These are phyloP conservation scores for Drosophila lacertosa DNA, from an alignment of 1,140 invertebrate species.

Conservation along the genomic window DNA sequence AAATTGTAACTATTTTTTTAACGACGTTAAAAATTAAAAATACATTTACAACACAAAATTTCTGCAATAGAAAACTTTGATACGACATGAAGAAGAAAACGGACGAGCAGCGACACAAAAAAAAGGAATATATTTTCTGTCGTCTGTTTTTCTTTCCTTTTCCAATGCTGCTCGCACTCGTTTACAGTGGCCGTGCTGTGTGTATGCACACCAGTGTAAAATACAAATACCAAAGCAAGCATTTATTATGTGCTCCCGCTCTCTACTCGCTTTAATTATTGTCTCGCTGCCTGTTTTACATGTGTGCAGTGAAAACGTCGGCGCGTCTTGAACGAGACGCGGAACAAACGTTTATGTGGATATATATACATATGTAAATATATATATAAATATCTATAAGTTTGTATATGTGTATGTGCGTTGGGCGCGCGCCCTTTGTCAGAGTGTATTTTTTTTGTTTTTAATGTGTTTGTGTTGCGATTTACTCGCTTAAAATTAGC, in stretches of 20 bases:
- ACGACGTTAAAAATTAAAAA: slow-evolving; percentile 59
- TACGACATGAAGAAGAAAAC: slow-evolving; percentile 83
- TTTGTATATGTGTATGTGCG: slow-evolving; percentile 27
- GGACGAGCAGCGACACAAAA: slow-evolving; percentile 77
- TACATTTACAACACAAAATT: slow-evolving; percentile 76
- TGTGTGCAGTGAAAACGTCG: slow-evolving; percentile 44
- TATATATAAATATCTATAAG: slow-evolving; percentile 10
- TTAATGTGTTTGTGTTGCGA: slow-evolving; percentile 40
- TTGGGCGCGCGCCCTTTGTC: slow-evolving; percentile 52
- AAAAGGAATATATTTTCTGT: slow-evolving; percentile 81
- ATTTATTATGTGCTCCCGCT: slow-evolving; percentile 41
- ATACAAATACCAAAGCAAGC: slow-evolving; percentile 59
- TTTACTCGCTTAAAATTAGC: slow-evolving; percentile 37
- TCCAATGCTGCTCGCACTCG: slow-evolving; percentile 83
- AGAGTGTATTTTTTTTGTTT: slow-evolving; percentile 24
- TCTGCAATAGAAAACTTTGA: slow-evolving; percentile 84
- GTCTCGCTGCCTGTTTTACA: slow-evolving; percentile 24
- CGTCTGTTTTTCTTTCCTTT: slow-evolving; percentile 84
- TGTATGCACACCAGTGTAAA: slow-evolving; percentile 67
- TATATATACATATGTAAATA: slow-evolving; percentile 1
- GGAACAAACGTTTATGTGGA: slow-evolving; percentile 34
- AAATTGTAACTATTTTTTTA: slow-evolving; percentile 69
- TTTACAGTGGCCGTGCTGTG: slow-evolving; percentile 62
- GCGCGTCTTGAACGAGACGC: slow-evolving; percentile 35
- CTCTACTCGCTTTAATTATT: slow-evolving; percentile 41